Evolutionary conservation across 2,888 invertebrate species (phyloP), one percentile per base, ranked within the genome.

Genomic region (Perizoma affinitatum): DNA sequence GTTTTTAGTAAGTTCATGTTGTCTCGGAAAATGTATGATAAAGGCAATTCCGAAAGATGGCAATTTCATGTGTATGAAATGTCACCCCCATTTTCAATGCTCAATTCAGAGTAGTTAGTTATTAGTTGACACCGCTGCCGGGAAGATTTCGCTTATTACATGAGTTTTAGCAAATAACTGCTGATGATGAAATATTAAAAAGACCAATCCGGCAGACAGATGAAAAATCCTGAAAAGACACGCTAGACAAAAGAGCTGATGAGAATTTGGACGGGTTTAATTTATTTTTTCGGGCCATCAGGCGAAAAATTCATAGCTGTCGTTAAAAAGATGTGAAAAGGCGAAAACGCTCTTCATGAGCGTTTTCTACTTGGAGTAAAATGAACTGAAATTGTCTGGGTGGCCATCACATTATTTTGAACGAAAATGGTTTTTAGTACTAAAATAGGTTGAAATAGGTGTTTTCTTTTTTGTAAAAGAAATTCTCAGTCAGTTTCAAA

Each of bases 301-400:
- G 50, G 61, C 65, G 58, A 58, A 67, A 69, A 65, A 67, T 65
- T 69, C 67, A 65, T 67, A 56, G 65, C 62, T 53, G 56, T 50
- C 65, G 58, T 69, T 68, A 65, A 68, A 68, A 65, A 67, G 65
- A 64, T 47, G 58, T 65, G 62, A 65, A 67, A 65, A 66, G 59
- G 63, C 63, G 60, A 61, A 63, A 67, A 61, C 41, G 59, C 46
- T 54, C 59, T 54, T 61, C 61, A 60, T 57, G 53, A 68, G 48
- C 53, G 50, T 55, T 43, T 63, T 52, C 43, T 61, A 65, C 51
- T 51, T 43, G 10, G 50, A 48, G 58, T 56, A 66, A 65, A 66
- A 65, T 62, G 49, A 68, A 58, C 56, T 61, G 49, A 60, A 58
- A 68, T 61, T 58, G 34, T 63, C 44, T 57, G 54, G 55, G 60